Conservation (phyloP, 1,140 invertebrate genomes). For the Hypothenemus hampei region DNA sequence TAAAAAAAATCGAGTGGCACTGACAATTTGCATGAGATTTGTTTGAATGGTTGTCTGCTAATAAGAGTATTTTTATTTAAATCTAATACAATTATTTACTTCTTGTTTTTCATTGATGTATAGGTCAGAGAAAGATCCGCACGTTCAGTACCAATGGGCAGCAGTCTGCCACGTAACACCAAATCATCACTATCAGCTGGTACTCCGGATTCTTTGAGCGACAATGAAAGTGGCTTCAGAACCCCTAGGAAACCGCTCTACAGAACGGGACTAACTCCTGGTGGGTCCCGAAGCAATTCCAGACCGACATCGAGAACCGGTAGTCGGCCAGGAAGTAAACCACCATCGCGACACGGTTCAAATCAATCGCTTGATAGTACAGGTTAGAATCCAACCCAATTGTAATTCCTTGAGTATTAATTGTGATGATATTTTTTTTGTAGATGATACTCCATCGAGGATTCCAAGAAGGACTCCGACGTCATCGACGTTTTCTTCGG, state of each 20-base stretch:
- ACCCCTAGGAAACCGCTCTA: conserved; percentile 59
- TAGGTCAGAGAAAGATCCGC: conserved; percentile 86
- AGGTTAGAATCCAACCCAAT: conserved; percentile 49
- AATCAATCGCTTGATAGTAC: conserved; percentile 86
- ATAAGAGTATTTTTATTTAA: too few species aligned
- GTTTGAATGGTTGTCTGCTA: too few species aligned
- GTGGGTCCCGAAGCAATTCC: conserved; percentile 65
- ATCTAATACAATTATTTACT: too few species aligned
- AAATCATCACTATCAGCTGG: conserved; percentile 72
- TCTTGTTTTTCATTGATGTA: too few species aligned
- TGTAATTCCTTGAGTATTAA: too few species aligned
- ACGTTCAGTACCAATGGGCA: conserved; percentile 65
- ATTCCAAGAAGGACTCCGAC: conserved; percentile 62
- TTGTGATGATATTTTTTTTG: too few species aligned
- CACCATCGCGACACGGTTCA: conserved; percentile 88
- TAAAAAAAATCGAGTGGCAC: too few species aligned
- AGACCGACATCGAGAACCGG: conserved; percentile 72
- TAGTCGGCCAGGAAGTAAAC: conserved; percentile 78
- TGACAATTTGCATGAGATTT: too few species aligned
- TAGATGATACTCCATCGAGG: conserved; percentile 69
- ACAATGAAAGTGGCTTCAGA: conserved; percentile 70
- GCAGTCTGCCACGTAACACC: conserved; percentile 55
- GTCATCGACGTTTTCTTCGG: conserved; percentile 51
- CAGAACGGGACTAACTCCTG: conserved; percentile 54
- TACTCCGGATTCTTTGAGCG: conserved; percentile 81